A percentile compares a stretch with the other conserved stretches of the same genome.
These are phyloP conservation scores for Hyposoter dolosus DNA, from an alignment of 2,888 invertebrate genomes.

Conservation along the genomic window DNA sequence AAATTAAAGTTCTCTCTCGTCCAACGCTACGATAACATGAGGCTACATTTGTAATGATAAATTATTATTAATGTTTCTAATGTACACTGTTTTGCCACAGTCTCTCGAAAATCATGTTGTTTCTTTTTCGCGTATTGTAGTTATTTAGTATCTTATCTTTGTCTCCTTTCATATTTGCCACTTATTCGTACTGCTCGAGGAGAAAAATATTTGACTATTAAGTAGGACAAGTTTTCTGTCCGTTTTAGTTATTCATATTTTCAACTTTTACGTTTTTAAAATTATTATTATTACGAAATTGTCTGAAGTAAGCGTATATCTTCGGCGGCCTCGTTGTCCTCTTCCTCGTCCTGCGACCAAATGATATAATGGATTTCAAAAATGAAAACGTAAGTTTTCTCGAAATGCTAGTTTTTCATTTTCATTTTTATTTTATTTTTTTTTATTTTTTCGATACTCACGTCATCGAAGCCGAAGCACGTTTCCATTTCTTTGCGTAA, in stretches of 20 bases:
- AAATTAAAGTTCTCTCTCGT: conserved; percentile 14
- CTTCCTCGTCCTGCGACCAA: conserved; percentile 78
- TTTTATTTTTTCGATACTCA: conserved; percentile 83
- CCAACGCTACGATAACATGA: conserved; percentile 67
- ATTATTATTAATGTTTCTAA: conserved; percentile 79
- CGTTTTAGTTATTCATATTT: conserved; percentile 60
- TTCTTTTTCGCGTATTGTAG: conserved; percentile 29
- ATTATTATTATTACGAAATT: conserved; percentile 81
- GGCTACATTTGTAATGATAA: conserved; percentile 78
- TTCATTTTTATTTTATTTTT: conserved; percentile 29
- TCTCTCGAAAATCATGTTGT: conserved; percentile 64
- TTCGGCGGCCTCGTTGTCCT: conserved; percentile 84
- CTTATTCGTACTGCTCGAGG: conserved; percentile 74
- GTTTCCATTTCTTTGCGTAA: conserved; percentile 90
- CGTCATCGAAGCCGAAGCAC: conserved; percentile 94
- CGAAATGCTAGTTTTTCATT: neutral
- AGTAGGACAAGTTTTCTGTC: conserved; percentile 73
- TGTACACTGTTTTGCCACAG: conserved; percentile 75
- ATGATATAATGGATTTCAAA: neutral
- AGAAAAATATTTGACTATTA: conserved; percentile 81
- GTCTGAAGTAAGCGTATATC: conserved; percentile 82
- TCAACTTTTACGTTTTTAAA: conserved; percentile 56
- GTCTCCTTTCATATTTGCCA: conserved; percentile 64
- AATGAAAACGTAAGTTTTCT: neutral
- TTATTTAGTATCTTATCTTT: conserved; percentile 20